A percentile compares a stretch with the other conserved stretches of the same genome.
phyloP scores from a whole-genome alignment of 2,888 invertebrate species.

The Sisyra nigra region DNA sequence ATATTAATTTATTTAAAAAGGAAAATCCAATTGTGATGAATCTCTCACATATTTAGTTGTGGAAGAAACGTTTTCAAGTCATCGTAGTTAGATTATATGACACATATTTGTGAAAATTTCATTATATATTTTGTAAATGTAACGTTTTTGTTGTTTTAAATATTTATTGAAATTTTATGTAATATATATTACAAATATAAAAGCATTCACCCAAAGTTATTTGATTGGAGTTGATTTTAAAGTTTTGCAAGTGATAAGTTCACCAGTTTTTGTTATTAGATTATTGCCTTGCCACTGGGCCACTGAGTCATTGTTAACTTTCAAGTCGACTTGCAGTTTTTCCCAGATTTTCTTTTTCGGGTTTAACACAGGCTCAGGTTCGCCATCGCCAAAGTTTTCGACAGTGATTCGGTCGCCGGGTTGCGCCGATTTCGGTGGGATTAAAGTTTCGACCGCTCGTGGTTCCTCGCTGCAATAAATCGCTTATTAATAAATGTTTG shows the following conservation, averaged over 20 bases:
- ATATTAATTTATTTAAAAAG: too few relatives aligned
- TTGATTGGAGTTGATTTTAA: constrained; percentile 74
- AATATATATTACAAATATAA: not conserved
- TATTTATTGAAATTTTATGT: constrained; percentile 1
- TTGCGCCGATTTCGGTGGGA: constrained; percentile 56
- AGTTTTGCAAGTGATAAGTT: constrained; percentile 53
- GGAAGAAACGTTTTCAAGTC: too few relatives aligned
- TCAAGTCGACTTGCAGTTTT: constrained; percentile 65
- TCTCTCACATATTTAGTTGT: too few relatives aligned
- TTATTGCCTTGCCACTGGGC: constrained; percentile 80
- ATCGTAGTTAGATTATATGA: too few relatives aligned
- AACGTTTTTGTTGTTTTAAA: not conserved
- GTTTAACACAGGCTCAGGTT: constrained; percentile 73
- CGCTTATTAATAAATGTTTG: too few relatives aligned
- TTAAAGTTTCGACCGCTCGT: constrained; percentile 69
- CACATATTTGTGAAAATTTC: too few relatives aligned
- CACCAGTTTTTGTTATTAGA: constrained; percentile 56
- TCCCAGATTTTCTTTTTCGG: constrained; percentile 97
- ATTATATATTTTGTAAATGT: too few relatives aligned
- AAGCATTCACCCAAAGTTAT: constrained; percentile 27
- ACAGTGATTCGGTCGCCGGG: constrained; percentile 73
- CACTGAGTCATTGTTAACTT: constrained; percentile 48
- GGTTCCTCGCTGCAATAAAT: constrained; percentile 49
- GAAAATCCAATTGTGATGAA: too few relatives aligned
- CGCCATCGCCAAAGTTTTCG: constrained; percentile 64